Percentiles rank a stretch among this genome's conserved stretches.
Conservation (phyloP, 2,113 vertebrate genomes). For the Lucifuga dentata region DNA sequence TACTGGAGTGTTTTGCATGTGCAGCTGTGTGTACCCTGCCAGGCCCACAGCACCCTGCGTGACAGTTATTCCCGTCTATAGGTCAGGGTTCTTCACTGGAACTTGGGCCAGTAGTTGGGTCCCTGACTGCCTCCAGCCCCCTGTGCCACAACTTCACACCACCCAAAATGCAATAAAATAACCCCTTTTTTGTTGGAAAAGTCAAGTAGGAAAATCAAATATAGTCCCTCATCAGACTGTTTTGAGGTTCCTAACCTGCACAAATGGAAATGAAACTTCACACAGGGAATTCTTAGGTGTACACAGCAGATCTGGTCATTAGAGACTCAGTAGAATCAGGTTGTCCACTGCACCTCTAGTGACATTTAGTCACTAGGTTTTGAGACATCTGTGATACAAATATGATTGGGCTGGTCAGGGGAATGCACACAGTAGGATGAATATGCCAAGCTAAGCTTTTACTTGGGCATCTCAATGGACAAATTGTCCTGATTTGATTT, state of each 20-base stretch:
- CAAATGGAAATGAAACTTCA: slow-evolving; percentile 19
- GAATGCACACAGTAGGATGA: slow-evolving; percentile 68
- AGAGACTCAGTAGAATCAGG: slow-evolving; percentile 22
- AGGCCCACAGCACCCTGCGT: slow-evolving; percentile 52
- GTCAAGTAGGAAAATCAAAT: too few relatives aligned
- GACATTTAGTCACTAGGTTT: slow-evolving; percentile 44
- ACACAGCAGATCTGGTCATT: slow-evolving; percentile 41
- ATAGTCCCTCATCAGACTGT: too few relatives aligned
- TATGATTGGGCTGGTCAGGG: slow-evolving; percentile 56
- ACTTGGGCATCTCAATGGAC: slow-evolving; percentile 62
- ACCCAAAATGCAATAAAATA: slow-evolving; percentile 39
- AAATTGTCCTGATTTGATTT: slow-evolving; percentile 85
- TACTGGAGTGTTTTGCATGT: slow-evolving; percentile 32
- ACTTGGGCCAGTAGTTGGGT: slow-evolving; percentile 81
- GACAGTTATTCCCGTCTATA: slow-evolving; percentile 82
- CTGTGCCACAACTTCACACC: slow-evolving; percentile 48
- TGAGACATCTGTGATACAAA: slow-evolving; percentile 55
- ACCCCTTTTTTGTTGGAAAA: slow-evolving; percentile 46
- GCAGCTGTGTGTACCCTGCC: slow-evolving; percentile 24
- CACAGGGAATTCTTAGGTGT: slow-evolving; percentile 24
- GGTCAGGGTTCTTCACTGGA: slow-evolving; percentile 85
- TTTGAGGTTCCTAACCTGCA: slow-evolving; percentile 5
- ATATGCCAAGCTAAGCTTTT: slow-evolving; percentile 78
- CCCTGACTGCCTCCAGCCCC: slow-evolving; percentile 63
- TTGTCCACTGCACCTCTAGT: slow-evolving; percentile 20